A percentile compares a stretch with the other conserved stretches of the same genome.
These are phyloP conservation scores for Cepaea hortensis DNA, from an alignment of 2,888 invertebrate species.

Conservation along the genomic window DNA sequence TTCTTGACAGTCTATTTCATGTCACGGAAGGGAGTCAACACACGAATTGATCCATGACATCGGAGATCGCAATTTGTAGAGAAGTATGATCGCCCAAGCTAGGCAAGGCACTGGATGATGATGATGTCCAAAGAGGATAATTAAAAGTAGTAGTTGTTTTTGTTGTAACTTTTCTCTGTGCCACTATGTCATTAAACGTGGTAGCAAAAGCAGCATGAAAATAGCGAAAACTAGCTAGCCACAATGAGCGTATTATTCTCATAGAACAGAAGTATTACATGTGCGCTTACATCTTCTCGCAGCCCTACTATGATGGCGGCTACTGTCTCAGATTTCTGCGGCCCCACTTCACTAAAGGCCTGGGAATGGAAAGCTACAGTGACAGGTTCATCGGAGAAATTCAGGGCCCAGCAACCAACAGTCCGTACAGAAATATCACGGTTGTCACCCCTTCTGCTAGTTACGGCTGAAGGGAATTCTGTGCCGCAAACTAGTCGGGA, in stretches of 20 bases:
- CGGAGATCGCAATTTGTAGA: too few species aligned
- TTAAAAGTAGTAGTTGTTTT: too few species aligned
- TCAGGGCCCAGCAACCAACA: constrained; percentile 11
- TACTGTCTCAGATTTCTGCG: constrained; percentile 35
- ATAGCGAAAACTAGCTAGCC: background rate
- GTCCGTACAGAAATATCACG: constrained; percentile 23
- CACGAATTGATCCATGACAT: too few species aligned
- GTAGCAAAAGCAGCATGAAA: background rate
- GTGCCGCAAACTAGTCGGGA: too few species aligned
- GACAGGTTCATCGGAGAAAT: background rate
- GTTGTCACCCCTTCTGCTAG: background rate
- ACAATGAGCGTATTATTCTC: background rate
- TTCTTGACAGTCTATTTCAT: too few species aligned
- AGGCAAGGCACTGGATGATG: too few species aligned
- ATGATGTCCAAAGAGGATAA: too few species aligned
- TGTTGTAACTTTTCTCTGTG: too few species aligned
- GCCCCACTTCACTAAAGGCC: constrained; percentile 19
- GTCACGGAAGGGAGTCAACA: too few species aligned
- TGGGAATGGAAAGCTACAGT: constrained; percentile 18
- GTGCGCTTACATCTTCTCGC: background rate
- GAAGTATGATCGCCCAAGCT: too few species aligned
- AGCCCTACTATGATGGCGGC: constrained; percentile 40
- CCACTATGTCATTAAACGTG: too few species aligned
- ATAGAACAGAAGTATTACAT: background rate
- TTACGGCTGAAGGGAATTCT: background rate